Base-by-base conservation (phyloP, 2,888 invertebrate species). In the Hypsopygia costalis region DNA sequence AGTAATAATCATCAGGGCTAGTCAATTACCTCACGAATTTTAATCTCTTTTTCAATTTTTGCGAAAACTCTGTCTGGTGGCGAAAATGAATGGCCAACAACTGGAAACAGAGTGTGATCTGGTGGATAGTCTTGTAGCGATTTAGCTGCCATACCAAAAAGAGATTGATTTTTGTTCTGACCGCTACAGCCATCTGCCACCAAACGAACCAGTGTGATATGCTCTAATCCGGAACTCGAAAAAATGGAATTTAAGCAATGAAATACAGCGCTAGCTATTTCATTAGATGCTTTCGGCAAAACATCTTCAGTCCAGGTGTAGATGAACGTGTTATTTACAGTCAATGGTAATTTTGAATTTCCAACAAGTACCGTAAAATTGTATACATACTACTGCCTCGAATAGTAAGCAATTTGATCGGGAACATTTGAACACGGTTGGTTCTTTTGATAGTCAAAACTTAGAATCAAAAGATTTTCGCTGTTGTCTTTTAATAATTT, bases 381-480 rank as follows among this genome's bases (percentile, higher is more conserved):
- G 21, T 42, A 38, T 9, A 42, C 20, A 27, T 37, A 37, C 1
- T 28, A 34, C 10, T 40, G 40, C 11, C 44, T 11, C 1, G 10
- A 11, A 9, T 30, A 41, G 21, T 41, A 41, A 1, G 36, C 40
- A 16, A 7, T 28, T 30, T 44, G 44, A 30, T 34, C 40, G n/a
- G 33, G 31, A 6, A 43, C 28, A 30, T 43, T 43, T 9, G 36
- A 35, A 8, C 30, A 7, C 3, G 11, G 6, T 16, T 30, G 43
- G 39, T 68, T 69, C 51, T 67, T 66, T 40, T 66, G 53, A 33
- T 60, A 67, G 35, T 69, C 65, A 49, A 55, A 65, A 9, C 44
- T 47, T 8, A 61, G 36, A 16, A 36, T 58, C 27, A 47, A 1
- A 16, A 39, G 7, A 20, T 41, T 42, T 25, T 22, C 27, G 3